These are phyloP conservation scores for Scarus forsteni DNA, from an alignment of 2,797 vertebrate species.

Conservation along the genomic window DNA sequence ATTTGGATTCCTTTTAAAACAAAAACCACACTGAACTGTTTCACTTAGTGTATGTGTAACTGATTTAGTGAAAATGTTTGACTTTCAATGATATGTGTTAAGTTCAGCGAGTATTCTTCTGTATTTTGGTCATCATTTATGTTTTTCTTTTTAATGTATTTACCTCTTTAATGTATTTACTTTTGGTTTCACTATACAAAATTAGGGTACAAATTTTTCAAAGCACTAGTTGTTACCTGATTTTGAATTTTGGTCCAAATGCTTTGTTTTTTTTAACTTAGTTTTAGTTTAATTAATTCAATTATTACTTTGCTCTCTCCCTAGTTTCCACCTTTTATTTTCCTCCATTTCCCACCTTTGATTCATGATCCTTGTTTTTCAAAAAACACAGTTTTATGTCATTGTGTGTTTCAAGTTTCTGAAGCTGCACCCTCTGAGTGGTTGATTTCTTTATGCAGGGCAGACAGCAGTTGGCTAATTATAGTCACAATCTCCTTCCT, in stretches of 20 bases:
- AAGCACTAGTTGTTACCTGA: conserved; percentile 15
- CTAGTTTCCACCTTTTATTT: conserved; percentile 23
- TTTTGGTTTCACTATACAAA: conserved; percentile 7
- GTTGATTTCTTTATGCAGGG: conserved; percentile 85
- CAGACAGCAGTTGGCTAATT: conserved; percentile 84
- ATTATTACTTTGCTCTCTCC: conserved; percentile 34
- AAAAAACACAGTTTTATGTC: conserved; percentile 66
- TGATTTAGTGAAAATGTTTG: conserved; percentile 34
- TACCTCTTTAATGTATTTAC: background rate
- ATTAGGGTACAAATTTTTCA: background rate
- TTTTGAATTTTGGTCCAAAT: background rate
- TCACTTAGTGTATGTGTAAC: background rate
- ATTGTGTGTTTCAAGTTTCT: conserved; percentile 90
- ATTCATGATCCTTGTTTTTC: conserved; percentile 52
- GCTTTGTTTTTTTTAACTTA: background rate
- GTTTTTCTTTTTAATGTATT: conserved; percentile 14
- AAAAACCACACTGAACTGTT: conserved; percentile 7
- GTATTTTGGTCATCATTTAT: background rate
- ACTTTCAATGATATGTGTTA: background rate
- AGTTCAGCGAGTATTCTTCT: conserved; percentile 9
- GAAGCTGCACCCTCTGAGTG: conserved; percentile 90
- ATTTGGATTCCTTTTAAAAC: background rate
- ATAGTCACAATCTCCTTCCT: conserved; percentile 62
- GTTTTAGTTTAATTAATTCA: conserved; percentile 14
- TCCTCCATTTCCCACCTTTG: conserved; percentile 28